Conservation (phyloP, 1,140 invertebrate genomes). For the Drosophila subpulchrella region DNA sequence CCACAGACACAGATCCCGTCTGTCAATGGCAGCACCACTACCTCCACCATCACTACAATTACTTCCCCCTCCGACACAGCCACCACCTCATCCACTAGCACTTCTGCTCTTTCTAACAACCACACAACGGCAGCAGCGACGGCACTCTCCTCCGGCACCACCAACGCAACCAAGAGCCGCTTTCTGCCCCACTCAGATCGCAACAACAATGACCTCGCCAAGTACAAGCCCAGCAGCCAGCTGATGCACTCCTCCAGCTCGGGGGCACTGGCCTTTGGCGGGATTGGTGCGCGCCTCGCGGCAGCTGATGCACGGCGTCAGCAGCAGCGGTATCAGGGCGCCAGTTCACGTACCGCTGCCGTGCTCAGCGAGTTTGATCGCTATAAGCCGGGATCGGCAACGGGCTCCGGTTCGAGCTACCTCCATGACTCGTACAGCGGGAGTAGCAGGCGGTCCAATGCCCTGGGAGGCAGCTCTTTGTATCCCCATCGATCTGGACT, state of each 20-base stretch:
- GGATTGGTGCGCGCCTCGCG: constrained; percentile 78
- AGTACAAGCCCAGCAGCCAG: constrained; percentile 69
- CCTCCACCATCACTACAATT: constrained; percentile 24
- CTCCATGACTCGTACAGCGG: constrained; percentile 67
- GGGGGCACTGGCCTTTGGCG: constrained; percentile 76
- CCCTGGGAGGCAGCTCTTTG: constrained; percentile 43
- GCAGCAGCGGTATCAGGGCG: constrained; percentile 69
- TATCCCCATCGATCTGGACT: constrained; percentile 64
- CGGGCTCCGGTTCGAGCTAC: constrained; percentile 53
- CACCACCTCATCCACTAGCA: constrained; percentile 45
- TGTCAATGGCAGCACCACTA: constrained; percentile 48
- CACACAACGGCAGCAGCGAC: constrained; percentile 57
- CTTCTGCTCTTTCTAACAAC: constrained; percentile 63
- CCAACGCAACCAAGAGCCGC: constrained; percentile 64
- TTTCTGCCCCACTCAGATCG: constrained; percentile 76
- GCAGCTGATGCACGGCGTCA: constrained; percentile 65
- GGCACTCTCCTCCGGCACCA: constrained; percentile 31
- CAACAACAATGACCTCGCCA: constrained; percentile 78
- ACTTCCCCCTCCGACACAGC: constrained; percentile 30
- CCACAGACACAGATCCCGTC: constrained; percentile 26
- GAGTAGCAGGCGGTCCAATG: constrained; percentile 54
- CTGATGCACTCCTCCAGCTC: constrained; percentile 81
- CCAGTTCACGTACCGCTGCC: constrained; percentile 74
- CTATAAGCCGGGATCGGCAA: constrained; percentile 44
- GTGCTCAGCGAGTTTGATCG: constrained; percentile 76